Base-by-base conservation (phyloP, 2,888 invertebrate species). In the Ischnus inquisitorius region DNA sequence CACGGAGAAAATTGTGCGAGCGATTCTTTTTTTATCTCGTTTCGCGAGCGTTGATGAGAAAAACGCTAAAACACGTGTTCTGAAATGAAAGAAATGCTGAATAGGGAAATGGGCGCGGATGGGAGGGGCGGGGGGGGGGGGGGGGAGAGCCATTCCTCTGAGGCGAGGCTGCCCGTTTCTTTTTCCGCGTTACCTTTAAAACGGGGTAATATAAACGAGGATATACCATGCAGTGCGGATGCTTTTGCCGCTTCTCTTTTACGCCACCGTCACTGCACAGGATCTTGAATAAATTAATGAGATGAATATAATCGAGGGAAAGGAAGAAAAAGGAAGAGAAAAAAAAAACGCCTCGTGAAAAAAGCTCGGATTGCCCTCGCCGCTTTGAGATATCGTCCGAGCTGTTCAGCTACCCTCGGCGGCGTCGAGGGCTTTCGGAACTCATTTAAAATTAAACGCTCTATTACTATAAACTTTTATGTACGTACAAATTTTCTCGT, bases 241-340 rank as follows among this genome's bases (percentile, higher is more conserved):
- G 16, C 16, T 41, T 10, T 10, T 34, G 16, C 3, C 39, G 34
- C 19, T 6, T 64, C 34, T 54, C 54, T 34, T 39, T 10, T 39
- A 39, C 41, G 41, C 64, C 39, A 16, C 12, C 34, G 12, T 16
- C 34, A 64, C 64, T 34, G 64, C 41, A 34, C 16, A 51, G 28
- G 69, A 34, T 69, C 46, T 48, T 19, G 54, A 69, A 69, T 69
- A 69, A 69, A 69, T 69, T 69, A 69, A 5, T 28, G 34, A 25
- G 69, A 51, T 69, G 28, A 69, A 69, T 69, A 48, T 34, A 69
- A 51, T 51, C 48, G 51, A 51, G 68, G 48, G 14, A 69, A 51
- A n/a, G 28, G 28, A n/a, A n/a, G n/a, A n/a, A n/a, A n/a, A n/a
- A n/a, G n/a, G n/a, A 54, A 54, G 16, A 16, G n/a, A 16, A 16